Evolutionary conservation across 1,140 invertebrate species (phyloP).

Genomic region (Lasioglossum albipes): DNA sequence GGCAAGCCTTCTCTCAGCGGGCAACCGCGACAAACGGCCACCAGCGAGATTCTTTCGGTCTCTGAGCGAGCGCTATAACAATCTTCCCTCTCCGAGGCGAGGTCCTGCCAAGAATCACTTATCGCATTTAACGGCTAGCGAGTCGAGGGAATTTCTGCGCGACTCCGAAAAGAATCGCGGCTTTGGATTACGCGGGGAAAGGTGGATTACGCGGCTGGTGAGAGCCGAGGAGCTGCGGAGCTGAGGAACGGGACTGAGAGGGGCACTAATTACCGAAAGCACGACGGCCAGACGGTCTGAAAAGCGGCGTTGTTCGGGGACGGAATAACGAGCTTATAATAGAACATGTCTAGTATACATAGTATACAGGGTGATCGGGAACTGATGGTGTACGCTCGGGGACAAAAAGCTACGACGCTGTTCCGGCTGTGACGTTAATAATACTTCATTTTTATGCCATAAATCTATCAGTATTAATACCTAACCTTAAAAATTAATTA

Average conservation of each 20-base stretch:
- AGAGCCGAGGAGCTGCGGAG: too few relatives aligned
- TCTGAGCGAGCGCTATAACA: conserved; percentile 18
- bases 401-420: too few relatives aligned
- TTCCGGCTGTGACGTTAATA: too few relatives aligned
- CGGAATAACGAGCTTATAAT: conserved; percentile 40
- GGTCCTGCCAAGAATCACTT: conserved; percentile 62
- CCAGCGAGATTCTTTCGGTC: conserved; percentile 36
- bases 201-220: conserved; percentile 2
- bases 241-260: conserved; percentile 1
- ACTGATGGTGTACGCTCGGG: too few relatives aligned
- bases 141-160: conserved; percentile 26
- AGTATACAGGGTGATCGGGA: too few relatives aligned
- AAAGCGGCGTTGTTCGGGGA: conserved; percentile 21
- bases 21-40: conserved; percentile 31
- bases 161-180: conserved; percentile 12
- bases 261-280: conserved; percentile 55
- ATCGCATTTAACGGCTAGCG: conserved; percentile 59
- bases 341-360: conserved; percentile 26
- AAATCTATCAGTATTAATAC: too few relatives aligned
- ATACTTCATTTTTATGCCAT: too few relatives aligned
- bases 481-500: too few relatives aligned
- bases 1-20: too few relatives aligned
- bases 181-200: not conserved
- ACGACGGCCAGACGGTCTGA: conserved; percentile 34
- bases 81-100: conserved; percentile 20